Base-by-base conservation (phyloP, 2,888 invertebrate genomes). In the Stenurella melanura region DNA sequence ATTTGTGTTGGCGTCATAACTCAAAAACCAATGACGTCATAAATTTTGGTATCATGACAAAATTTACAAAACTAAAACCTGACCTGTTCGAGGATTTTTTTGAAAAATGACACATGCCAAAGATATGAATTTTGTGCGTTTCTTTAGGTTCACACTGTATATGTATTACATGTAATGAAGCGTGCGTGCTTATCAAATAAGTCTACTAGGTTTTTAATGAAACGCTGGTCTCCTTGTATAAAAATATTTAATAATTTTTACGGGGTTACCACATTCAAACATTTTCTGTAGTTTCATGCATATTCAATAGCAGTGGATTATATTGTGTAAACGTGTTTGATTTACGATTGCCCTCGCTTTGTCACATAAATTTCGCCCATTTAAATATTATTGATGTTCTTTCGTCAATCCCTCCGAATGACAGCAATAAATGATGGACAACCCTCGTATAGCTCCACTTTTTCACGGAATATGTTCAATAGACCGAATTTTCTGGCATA, bases 401-500 rank as follows among this genome's bases (percentile, higher is more conserved):
- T 61, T 61, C 61, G 15, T 30, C 61, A 50, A 50, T 15, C 50
- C 50, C 50, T 2, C 50, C n/a, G 17, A 30, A 61, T 30, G 61
- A 30, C 61, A 61, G 26, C 61, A 61, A 61, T 61, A 61, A 61
- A 61, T 61, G 66, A 66, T 68, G 34, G 26, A 68, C 68, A 56
- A 30, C 54, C 26, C 26, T 21, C 68, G 57, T 64, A 38, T 60
- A 34, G n/a, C 5, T 12, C 12, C 60, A 17, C 18, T 38, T 26
- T 63, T 72, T 54, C 63, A 21, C 72, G 42, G 18, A 50, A 17
- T 50, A 61, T 17, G 50, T 26, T 54, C 63, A 30, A 50, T 50
- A 18, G 63, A 72, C 63, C 54, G 72, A 42, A 63, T 63, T 42
- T 61, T 72, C 63, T 42, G 72, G 26, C 54, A 61, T 69, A 67